phyloP scores from a whole-genome alignment of 2,888 invertebrate species.

The Luperina nickerlii region DNA sequence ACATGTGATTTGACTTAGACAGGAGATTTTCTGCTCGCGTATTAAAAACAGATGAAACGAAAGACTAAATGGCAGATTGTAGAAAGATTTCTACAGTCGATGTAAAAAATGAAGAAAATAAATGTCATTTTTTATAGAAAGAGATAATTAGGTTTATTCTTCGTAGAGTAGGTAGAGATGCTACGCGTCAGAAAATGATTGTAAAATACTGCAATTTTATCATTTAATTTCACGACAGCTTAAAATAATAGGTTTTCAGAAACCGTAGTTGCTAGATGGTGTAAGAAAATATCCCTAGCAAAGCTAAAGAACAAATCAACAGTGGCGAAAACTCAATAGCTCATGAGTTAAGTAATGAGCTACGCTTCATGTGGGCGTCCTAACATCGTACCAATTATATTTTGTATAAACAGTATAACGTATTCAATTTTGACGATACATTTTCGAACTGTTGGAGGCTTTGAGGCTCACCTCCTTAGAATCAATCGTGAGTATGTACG shows the following conservation, averaged over 20 bases:
- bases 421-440: slow-evolving; percentile 15
- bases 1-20: background rate
- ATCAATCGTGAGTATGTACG: background rate
- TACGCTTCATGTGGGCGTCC: slow-evolving; percentile 21
- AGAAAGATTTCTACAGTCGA: background rate
- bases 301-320: slow-evolving; percentile 2
- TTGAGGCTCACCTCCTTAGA: background rate
- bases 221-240: background rate
- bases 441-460: background rate
- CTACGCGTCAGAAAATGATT: background rate
- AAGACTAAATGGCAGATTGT: background rate
- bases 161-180: background rate
- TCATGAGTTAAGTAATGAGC: slow-evolving; percentile 29
- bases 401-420: slow-evolving; percentile 5
- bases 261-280: slow-evolving; percentile 12
- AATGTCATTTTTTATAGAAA: background rate
- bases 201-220: too few relatives aligned
- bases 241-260: slow-evolving; percentile 9
- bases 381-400: slow-evolving; percentile 36
- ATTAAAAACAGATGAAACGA: background rate
- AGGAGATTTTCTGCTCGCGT: background rate
- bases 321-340: slow-evolving; percentile 4
- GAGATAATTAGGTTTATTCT: background rate
- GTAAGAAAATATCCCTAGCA: slow-evolving; percentile 11
- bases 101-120: background rate